These are phyloP conservation scores for Cichladusa arquata DNA, from an alignment of 2,113 vertebrate genomes.

Conservation along the genomic window DNA sequence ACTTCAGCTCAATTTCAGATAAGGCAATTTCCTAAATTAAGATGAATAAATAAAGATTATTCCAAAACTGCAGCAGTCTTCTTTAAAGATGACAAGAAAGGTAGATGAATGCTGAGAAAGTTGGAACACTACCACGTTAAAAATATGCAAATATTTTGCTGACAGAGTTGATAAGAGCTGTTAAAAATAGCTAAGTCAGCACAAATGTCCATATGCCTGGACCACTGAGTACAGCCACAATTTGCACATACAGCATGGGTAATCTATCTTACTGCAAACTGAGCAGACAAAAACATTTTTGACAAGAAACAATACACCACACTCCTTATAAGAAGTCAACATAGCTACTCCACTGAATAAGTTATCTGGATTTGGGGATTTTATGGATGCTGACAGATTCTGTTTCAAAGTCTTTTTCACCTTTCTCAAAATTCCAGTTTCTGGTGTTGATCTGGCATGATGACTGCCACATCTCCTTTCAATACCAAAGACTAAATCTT, in stretches of 20 bases:
- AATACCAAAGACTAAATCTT: not conserved
- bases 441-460: not conserved
- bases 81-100: not conserved
- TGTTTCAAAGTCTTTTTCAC: not conserved
- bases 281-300: slow-evolving; percentile 32
- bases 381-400: not conserved
- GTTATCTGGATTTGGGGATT: not conserved
- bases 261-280: slow-evolving; percentile 60
- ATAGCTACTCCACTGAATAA: not conserved
- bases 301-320: not conserved
- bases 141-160: slow-evolving; percentile 25
- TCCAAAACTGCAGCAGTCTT: not conserved
- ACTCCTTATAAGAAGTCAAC: not conserved
- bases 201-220: slow-evolving; percentile 58
- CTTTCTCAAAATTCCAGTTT: not conserved
- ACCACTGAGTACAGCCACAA: slow-evolving; percentile 29
- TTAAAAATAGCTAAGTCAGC: slow-evolving; percentile 28
- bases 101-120: not conserved
- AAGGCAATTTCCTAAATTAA: slow-evolving; percentile 12
- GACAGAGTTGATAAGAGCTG: slow-evolving; percentile 15
- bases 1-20: slow-evolving; percentile 17
- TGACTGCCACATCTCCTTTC: not conserved
- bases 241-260: slow-evolving; percentile 48
- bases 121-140: not conserved
- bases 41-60: not conserved